Percentiles rank a stretch among this genome's conserved stretches.
phyloP scores from a whole-genome alignment of 2,113 vertebrate genomes.

The Misgurnus mizolepis region DNA sequence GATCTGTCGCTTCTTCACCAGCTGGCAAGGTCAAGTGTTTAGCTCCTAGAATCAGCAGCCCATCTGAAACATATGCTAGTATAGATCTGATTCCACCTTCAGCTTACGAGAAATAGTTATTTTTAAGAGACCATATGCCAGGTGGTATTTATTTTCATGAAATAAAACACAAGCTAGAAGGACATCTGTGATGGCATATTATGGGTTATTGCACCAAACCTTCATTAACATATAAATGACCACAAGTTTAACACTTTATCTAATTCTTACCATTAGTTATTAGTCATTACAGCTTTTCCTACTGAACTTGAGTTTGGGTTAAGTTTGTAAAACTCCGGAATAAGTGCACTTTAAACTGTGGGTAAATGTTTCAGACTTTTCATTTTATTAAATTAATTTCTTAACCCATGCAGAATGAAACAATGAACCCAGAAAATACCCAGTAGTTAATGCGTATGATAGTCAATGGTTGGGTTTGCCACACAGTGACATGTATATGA shows the following conservation, averaged over 20 bases:
- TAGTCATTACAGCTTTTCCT: too few relatives aligned
- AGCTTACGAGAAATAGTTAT: slow-evolving; percentile 42
- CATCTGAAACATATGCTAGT: slow-evolving; percentile 52
- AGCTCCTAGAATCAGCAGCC: slow-evolving; percentile 20
- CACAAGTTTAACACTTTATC: not conserved
- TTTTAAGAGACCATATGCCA: slow-evolving; percentile 29
- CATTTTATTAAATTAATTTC: too few relatives aligned
- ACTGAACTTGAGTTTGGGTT: too few relatives aligned
- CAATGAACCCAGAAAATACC: too few relatives aligned
- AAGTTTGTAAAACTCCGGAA: too few relatives aligned
- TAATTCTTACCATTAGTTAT: not conserved
- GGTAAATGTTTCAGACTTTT: too few relatives aligned
- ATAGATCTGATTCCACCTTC: slow-evolving; percentile 5
- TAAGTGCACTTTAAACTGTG: too few relatives aligned
- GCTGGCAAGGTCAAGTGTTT: slow-evolving; percentile 65
- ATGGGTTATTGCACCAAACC: not conserved
- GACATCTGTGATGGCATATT: slow-evolving; percentile 5
- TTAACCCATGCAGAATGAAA: too few relatives aligned
- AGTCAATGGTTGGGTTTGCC: too few relatives aligned
- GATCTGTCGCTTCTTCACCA: slow-evolving; percentile 52
- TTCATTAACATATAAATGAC: not conserved
- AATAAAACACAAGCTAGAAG: not conserved
- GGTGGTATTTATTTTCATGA: slow-evolving; percentile 17
- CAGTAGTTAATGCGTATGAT: too few relatives aligned
- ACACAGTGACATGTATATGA: too few relatives aligned